phyloP scores from a whole-genome alignment of 2,888 invertebrate species.

The Theristus sp. region DNA sequence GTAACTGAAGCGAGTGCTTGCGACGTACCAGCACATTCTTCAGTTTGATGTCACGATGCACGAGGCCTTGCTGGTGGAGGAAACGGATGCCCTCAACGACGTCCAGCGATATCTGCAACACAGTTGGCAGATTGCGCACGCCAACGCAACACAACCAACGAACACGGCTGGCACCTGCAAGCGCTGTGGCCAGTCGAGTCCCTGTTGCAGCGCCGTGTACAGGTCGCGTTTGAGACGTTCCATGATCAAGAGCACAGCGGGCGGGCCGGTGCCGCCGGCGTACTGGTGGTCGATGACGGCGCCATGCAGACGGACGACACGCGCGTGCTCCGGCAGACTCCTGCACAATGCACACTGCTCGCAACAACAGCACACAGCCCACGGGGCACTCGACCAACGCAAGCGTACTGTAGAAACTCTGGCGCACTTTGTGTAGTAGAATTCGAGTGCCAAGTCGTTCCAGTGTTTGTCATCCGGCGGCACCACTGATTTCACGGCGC shows the following conservation, averaged over 20 bases:
- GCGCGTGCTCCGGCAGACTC: constrained; percentile 58
- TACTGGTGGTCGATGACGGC: constrained; percentile 61
- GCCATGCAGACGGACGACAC: constrained; percentile 54
- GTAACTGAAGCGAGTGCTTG: too few relatives aligned
- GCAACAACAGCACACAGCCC: too few relatives aligned
- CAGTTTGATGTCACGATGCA: constrained; percentile 70
- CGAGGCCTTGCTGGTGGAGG: constrained; percentile 65
- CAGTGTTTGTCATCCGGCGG: constrained; percentile 72
- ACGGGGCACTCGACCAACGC: too few relatives aligned
- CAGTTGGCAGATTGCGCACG: constrained; percentile 33
- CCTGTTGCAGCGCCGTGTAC: constrained; percentile 52
- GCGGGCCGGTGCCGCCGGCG: constrained; percentile 38
- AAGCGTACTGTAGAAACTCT: background rate
- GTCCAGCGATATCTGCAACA: constrained; percentile 52
- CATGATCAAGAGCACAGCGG: constrained; percentile 61
- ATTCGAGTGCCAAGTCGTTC: constrained; percentile 74
- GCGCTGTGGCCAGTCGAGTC: constrained; percentile 39
- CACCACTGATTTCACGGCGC: constrained; percentile 66
- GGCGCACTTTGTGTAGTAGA: constrained; percentile 58
- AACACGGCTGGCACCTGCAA: too few relatives aligned
- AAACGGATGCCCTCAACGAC: constrained; percentile 69
- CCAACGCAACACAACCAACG: too few relatives aligned
- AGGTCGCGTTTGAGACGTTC: constrained; percentile 49
- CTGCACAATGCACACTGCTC: too few relatives aligned
- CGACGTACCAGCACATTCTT: constrained; percentile 38